Conservation (phyloP, 1,140 invertebrate genomes). For the Drosophila santomea region DNA sequence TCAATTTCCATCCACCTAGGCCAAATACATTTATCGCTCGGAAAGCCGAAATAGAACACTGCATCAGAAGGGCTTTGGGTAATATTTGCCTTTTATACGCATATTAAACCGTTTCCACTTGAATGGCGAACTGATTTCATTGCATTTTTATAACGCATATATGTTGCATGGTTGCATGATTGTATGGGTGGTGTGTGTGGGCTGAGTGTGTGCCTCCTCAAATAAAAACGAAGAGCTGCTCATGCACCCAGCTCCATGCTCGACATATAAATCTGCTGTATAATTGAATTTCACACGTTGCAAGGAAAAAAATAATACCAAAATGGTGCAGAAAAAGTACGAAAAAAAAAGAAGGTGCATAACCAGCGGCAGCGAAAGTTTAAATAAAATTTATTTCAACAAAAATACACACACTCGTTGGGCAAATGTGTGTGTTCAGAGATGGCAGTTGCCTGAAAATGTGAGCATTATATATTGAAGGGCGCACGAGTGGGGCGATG, state of each 20-base stretch:
- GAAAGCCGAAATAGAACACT: conserved; percentile 26
- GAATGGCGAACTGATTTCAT: conserved; percentile 75
- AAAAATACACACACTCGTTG: conserved; percentile 62
- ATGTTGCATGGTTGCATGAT: not conserved
- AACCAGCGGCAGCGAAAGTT: conserved; percentile 66
- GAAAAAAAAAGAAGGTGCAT: conserved; percentile 30
- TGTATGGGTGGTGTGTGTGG: not conserved
- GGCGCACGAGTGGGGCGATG: not conserved
- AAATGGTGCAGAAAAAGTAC: conserved; percentile 37
- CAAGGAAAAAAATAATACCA: conserved; percentile 41
- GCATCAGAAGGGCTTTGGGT: conserved; percentile 39
- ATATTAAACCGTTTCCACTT: conserved; percentile 80
- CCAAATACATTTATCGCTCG: not conserved
- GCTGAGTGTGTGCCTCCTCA: conserved; percentile 37
- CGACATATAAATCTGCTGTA: conserved; percentile 79
- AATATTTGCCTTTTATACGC: conserved; percentile 73
- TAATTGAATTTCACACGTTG: conserved; percentile 83
- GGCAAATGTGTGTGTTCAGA: conserved; percentile 5
- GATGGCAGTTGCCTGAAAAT: conserved; percentile 57
- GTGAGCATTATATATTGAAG: conserved; percentile 64
- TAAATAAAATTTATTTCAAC: conserved; percentile 83
- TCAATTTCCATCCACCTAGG: not conserved
- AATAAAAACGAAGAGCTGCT: conserved; percentile 51
- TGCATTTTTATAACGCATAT: conserved; percentile 58
- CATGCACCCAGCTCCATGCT: conserved; percentile 49